Percentiles rank a stretch among this genome's conserved stretches.
These are phyloP conservation scores for Xyrauchen texanus DNA, from an alignment of 2,113 vertebrate species.

Conservation along the genomic window DNA sequence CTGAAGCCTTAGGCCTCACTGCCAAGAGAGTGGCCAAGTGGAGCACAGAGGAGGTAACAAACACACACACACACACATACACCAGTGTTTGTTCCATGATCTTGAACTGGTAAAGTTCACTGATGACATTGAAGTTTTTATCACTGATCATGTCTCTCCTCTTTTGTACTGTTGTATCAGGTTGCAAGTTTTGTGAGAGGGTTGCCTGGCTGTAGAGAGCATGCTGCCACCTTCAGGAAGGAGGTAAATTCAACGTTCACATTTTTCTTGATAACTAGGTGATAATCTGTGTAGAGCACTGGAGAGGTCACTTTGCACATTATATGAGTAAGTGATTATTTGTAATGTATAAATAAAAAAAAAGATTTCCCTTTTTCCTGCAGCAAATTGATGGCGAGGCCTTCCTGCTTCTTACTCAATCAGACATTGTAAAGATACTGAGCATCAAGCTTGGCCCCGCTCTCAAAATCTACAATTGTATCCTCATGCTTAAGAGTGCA, in stretches of 20 bases:
- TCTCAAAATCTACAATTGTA: constrained; percentile 91
- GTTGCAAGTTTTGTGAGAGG: constrained; percentile 84
- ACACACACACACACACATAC: neutral
- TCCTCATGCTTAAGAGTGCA: constrained; percentile 87
- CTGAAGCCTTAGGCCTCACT: constrained; percentile 84
- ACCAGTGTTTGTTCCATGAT: too few relatives aligned
- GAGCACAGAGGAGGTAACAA: constrained; percentile 85
- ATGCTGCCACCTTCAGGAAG: constrained; percentile 84
- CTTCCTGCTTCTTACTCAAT: constrained; percentile 91
- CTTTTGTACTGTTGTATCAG: constrained; percentile 63
- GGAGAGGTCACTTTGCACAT: too few relatives aligned
- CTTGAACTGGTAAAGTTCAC: too few relatives aligned
- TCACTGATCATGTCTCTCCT: neutral
- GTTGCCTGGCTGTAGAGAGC: constrained; percentile 86
- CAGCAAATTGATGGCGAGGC: constrained; percentile 92
- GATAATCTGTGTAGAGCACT: too few relatives aligned
- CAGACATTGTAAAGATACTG: constrained; percentile 89
- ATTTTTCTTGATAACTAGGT: neutral
- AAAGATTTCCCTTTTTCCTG: neutral
- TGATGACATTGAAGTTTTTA: too few relatives aligned
- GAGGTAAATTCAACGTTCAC: constrained; percentile 73
- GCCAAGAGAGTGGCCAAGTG: constrained; percentile 87
- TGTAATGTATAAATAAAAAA: neutral
- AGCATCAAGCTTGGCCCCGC: constrained; percentile 90
- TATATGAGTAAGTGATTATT: too few relatives aligned